phyloP scores from a whole-genome alignment of 1,140 invertebrate species.

The Sitophilus oryzae region DNA sequence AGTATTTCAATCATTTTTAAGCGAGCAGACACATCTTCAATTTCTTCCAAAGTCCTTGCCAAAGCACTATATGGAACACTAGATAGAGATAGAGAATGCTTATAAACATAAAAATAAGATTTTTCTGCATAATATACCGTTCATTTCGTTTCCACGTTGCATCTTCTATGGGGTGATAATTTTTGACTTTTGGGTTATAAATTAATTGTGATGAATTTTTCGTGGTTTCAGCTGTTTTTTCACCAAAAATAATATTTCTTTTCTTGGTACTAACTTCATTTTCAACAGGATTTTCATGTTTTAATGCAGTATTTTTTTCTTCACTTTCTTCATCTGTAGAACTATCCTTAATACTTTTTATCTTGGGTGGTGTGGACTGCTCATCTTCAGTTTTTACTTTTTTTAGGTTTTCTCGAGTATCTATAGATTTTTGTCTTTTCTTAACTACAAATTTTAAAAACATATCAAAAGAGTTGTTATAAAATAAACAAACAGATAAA shows the following conservation, averaged over 20 bases:
- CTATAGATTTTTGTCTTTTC: no score
- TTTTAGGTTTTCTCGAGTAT: not conserved
- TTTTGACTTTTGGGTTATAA: slow-evolving; percentile 73
- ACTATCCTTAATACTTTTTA: not conserved
- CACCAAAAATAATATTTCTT: not conserved
- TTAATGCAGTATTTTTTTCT: no score
- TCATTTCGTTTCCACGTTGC: slow-evolving; percentile 78
- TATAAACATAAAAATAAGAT: no score
- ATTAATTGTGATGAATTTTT: no score
- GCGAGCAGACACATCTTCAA: slow-evolving; percentile 83
- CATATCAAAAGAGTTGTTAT: no score
- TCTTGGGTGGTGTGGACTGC: not conserved
- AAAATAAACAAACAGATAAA: no score
- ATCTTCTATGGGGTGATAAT: slow-evolving; percentile 87
- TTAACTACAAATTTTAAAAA: no score
- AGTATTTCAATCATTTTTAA: slow-evolving; percentile 94
- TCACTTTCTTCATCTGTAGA: not conserved
- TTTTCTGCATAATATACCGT: no score
- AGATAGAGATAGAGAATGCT: slow-evolving; percentile 39
- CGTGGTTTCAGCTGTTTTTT: no score
- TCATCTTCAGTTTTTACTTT: not conserved
- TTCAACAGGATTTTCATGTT: no score
- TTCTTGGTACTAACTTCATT: no score
- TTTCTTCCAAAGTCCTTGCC: slow-evolving; percentile 82
- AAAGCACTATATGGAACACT: slow-evolving; percentile 91